Base-by-base conservation (phyloP, 1,140 invertebrate species). In the Stegodyphus mimosarum region DNA sequence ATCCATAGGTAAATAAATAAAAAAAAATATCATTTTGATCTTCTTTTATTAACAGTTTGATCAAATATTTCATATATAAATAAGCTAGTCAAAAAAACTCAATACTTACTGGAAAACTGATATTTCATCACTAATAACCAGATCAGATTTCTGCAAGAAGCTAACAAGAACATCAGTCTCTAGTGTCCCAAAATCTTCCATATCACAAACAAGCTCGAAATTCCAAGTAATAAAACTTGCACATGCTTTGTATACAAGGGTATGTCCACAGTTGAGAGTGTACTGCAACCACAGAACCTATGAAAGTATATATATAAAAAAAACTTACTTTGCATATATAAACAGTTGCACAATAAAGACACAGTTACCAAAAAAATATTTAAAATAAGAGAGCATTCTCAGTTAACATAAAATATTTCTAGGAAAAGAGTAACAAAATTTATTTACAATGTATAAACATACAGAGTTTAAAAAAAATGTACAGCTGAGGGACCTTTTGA, bases 141-240 rank as follows among this genome's bases (percentile, higher is more conserved):
- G 90, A 90, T 95, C 96, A 89, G 95, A 95, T 88, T 96, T 94
- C 89, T 95, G 93, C 76, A 98, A 90, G 70, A 98, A 91, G 11
- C 93, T 91, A 50, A 95, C 92, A 66, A 98, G 90, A n/a, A 95
- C 92, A 83, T 97, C 95, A 1, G 93, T 92, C 89, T 97, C 96
- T 88, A 98, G 94, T 88, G 95, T 94, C 0, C 93, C 93, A 90
- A 98, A 97, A 88, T 97, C 96, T 6, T 92, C 91, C 13, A 94
- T 94, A 86, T 93, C 92, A 33, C 95, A 93, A 48, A 97, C 94
- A 87, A 94, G 92, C 89, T 97, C 95, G 87, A 98, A 93, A 91
- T 98, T 98, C 95, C 95, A 97, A 90, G 96, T 96, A 33, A 98
- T 93, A 89, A 97, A 98, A 89, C 96, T 94, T 88, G 94, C 92